Base-by-base conservation (phyloP, 2,113 vertebrate genomes). In the Pterocles orientalis region DNA sequence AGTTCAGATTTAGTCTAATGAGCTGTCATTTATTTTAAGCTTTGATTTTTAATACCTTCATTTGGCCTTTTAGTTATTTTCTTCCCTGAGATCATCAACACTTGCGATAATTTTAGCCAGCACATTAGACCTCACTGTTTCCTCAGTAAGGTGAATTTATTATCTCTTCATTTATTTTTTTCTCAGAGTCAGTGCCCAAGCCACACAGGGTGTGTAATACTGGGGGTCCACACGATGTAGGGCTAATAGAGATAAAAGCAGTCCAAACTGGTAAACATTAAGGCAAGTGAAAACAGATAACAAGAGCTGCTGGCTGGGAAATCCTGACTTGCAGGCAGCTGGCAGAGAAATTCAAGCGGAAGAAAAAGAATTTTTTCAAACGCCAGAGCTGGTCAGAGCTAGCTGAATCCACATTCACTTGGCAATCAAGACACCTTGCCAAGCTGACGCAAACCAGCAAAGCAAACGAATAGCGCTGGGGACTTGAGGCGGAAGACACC, bases 21-120 rank as follows among this genome's bases (percentile, higher is more conserved):
- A 95, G 83, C 90, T 95, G 92, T 90, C 82, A 86, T 91, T 94
- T 96, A 96, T 92, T 97, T 97, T 94, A 86, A 92, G 73, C 58
- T 79, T 85, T 90, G 54, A 50, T 92, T 95, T 92, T 90, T 80
- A 93, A 65, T 65, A 79, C 45, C 53, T 95, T 92, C 57, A 33
- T 79, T 72, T 89, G 61, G 56, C 66, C 78, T 86, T 92, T 93
- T 75, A 72, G 73, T 70, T 95, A 87, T 92, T 96, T 94, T 97
- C 53, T 86, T 92, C 61, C 61, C 48, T 80, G 87, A 85, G 72
- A 83, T 92, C 73, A 75, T 82, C 77, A 83, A 71, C 50, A n/a
- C 65, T 91, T 66, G 13, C 56, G 31, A 82, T 94, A 85, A 77
- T 95, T 96, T 95, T 96, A 87, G 85, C 51, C 73, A 69, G 53